Conservation (phyloP, 1,140 invertebrate genomes). For the Nephila pilipes region DNA sequence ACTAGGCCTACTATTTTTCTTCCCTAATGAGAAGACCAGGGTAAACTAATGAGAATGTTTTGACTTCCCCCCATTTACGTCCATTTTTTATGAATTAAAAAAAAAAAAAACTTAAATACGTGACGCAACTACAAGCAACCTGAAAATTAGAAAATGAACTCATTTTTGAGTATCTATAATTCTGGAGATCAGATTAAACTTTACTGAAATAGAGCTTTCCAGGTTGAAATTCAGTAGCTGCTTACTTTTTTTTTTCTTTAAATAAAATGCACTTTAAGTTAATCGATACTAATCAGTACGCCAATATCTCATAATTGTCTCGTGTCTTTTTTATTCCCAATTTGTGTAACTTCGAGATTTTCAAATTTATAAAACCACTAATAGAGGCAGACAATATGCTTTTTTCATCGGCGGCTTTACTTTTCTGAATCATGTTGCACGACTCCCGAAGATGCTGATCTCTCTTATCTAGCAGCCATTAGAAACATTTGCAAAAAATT, state of each 20-base stretch:
- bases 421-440: background rate
- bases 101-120: background rate
- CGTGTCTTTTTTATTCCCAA: background rate
- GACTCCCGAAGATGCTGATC: background rate
- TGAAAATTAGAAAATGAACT: background rate
- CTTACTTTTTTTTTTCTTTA: background rate
- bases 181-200: too few relatives aligned
- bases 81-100: too few relatives aligned
- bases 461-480: slow-evolving; percentile 21
- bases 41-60: too few relatives aligned
- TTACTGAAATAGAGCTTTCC: background rate
- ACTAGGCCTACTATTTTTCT: too few relatives aligned
- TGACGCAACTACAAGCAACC: background rate
- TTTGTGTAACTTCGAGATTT: background rate
- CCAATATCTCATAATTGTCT: too few relatives aligned
- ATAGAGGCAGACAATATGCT: background rate
- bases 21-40: too few relatives aligned
- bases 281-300: too few relatives aligned
- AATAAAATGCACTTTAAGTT: background rate
- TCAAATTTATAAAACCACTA: background rate
- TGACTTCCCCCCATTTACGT: too few relatives aligned
- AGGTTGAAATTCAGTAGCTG: background rate
- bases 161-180: background rate
- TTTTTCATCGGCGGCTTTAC: background rate
- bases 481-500: background rate